These are phyloP conservation scores for Metalampra italica DNA, from an alignment of 2,888 invertebrate genomes.

Conservation along the genomic window DNA sequence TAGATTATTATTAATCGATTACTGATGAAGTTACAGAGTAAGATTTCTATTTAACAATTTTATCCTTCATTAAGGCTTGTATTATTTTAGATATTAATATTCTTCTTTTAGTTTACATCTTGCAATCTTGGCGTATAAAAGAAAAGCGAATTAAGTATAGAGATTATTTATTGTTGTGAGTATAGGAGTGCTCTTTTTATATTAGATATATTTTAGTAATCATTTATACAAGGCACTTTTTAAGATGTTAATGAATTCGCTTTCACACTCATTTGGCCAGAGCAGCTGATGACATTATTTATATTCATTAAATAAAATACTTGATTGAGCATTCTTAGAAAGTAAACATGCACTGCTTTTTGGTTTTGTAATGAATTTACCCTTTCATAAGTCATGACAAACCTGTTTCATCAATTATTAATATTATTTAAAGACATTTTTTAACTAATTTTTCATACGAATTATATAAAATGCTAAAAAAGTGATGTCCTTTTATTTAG, in stretches of 20 bases:
- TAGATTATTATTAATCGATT: constrained; percentile 48
- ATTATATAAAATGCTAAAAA: constrained; percentile 68
- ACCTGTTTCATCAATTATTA: constrained; percentile 49
- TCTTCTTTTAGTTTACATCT: constrained; percentile 42
- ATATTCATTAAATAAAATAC: constrained; percentile 7
- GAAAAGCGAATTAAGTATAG: constrained; percentile 16
- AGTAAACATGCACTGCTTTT: constrained; percentile 33
- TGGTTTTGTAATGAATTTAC: constrained; percentile 43
- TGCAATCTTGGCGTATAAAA: constrained; percentile 27
- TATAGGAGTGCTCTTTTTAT: constrained; percentile 17
- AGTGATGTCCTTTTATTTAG: constrained; percentile 27
- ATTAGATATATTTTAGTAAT: constrained; percentile 10
- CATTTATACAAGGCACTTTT: constrained; percentile 7
- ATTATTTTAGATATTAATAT: constrained; percentile 72
- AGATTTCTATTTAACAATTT: constrained; percentile 64
- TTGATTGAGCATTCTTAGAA: constrained; percentile 34
- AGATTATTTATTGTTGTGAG: constrained; percentile 26
- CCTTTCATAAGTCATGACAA: constrained; percentile 44
- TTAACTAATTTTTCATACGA: constrained; percentile 68
- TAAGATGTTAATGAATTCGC: constrained; percentile 3
- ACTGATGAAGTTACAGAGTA: constrained; percentile 60
- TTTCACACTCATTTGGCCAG: constrained; percentile 1
- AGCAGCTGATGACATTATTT: constrained; percentile 5
- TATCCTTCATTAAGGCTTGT: constrained; percentile 59
- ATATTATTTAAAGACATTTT: constrained; percentile 68